phyloP scores from a whole-genome alignment of 2,113 vertebrate species.

The Hiodon alosoides region DNA sequence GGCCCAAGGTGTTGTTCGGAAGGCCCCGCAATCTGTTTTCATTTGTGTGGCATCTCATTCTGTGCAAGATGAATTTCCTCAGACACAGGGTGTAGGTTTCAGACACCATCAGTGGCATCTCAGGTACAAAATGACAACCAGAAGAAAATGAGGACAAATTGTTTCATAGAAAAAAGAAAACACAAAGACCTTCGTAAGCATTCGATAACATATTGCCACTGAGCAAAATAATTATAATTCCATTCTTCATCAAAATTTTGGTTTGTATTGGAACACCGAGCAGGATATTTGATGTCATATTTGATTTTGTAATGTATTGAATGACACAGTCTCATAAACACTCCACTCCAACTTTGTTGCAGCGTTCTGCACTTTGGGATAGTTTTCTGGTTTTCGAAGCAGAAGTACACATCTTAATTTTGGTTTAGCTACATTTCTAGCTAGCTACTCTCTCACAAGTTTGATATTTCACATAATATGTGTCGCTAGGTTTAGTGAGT shows the following conservation, averaged over 20 bases:
- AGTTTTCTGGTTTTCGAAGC: too few relatives aligned
- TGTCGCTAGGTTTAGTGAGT: too few relatives aligned
- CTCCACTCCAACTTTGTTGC: neutral
- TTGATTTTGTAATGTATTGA: conserved; percentile 1
- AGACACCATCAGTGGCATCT: conserved; percentile 41
- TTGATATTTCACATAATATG: too few relatives aligned
- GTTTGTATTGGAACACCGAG: conserved; percentile 31
- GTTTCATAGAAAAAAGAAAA: conserved; percentile 43
- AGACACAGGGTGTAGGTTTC: conserved; percentile 43
- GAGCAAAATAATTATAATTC: conserved; percentile 29
- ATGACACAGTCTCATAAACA: neutral
- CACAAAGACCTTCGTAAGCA: conserved; percentile 32
- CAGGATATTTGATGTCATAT: conserved; percentile 13
- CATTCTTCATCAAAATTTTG: conserved; percentile 39
- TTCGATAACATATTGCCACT: conserved; percentile 39
- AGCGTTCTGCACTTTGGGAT: too few relatives aligned
- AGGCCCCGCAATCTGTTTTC: conserved; percentile 60
- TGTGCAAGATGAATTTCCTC: conserved; percentile 53
- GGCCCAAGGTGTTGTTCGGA: conserved; percentile 52
- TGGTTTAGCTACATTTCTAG: too few relatives aligned
- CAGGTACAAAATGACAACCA: conserved; percentile 43
- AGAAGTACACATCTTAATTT: too few relatives aligned
- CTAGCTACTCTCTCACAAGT: too few relatives aligned
- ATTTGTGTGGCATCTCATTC: conserved; percentile 68
- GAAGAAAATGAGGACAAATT: conserved; percentile 65